Evolutionary conservation across 2,888 invertebrate genomes (phyloP).

Genomic region (Agrotis ipsilon): DNA sequence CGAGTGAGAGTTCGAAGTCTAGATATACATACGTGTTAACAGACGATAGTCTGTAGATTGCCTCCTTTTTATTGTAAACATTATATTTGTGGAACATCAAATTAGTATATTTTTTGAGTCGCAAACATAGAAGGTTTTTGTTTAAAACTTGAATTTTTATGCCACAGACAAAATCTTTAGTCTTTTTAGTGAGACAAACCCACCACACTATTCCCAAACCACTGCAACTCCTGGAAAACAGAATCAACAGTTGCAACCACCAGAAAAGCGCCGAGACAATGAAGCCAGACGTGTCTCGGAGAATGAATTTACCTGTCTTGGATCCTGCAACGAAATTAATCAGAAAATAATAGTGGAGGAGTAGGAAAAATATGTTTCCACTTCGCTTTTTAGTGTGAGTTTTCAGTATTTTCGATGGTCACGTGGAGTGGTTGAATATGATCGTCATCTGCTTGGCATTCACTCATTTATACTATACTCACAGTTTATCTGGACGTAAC

Average conservation of each 20-base stretch:
- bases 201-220: too few relatives aligned
- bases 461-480: neutral
- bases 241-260: too few relatives aligned
- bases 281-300: too few relatives aligned
- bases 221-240: too few relatives aligned
- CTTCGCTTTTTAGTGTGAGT: too few relatives aligned
- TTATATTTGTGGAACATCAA: slow-evolving; percentile 44
- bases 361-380: too few relatives aligned
- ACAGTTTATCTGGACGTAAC: neutral
- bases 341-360: too few relatives aligned
- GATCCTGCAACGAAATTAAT: too few relatives aligned
- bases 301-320: too few relatives aligned
- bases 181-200: neutral
- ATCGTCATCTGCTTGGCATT: neutral
- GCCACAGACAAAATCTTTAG: neutral
- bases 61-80: slow-evolving; percentile 52
- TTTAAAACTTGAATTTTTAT: slow-evolving; percentile 1
- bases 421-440: neutral
- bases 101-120: slow-evolving; percentile 22
- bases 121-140: neutral
- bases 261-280: too few relatives aligned
- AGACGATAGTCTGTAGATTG: slow-evolving; percentile 46
- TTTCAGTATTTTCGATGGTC: neutral
- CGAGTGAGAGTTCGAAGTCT: slow-evolving; percentile 63
- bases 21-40: slow-evolving; percentile 50